These are phyloP conservation scores for Xestia c-nigrum DNA, from an alignment of 2,888 invertebrate genomes.

Conservation along the genomic window DNA sequence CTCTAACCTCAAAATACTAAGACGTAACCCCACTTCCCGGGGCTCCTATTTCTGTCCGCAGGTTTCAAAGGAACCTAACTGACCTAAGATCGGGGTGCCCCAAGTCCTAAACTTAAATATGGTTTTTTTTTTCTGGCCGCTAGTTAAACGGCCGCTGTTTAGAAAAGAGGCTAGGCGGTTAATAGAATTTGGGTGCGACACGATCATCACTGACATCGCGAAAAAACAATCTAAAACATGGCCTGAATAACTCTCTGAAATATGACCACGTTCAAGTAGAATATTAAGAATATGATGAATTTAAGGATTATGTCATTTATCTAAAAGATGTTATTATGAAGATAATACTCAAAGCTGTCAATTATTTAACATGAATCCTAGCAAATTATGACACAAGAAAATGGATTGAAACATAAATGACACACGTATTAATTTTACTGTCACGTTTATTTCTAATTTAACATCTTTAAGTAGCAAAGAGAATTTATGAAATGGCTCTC, in stretches of 20 bases:
- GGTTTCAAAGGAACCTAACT: too few species aligned
- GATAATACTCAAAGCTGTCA: neutral
- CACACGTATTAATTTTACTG: neutral
- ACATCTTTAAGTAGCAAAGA: neutral
- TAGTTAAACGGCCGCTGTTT: too few species aligned
- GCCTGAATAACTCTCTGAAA: neutral
- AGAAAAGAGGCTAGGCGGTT: too few species aligned
- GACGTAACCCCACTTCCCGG: too few species aligned
- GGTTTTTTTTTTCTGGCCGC: too few species aligned
- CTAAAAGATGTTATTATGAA: neutral
- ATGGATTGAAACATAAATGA: neutral
- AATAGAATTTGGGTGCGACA: too few species aligned
- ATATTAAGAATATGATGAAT: neutral
- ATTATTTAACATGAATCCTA: neutral
- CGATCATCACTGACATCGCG: too few species aligned
- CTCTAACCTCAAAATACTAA: too few species aligned
- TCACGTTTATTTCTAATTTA: neutral
- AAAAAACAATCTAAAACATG: too few species aligned
- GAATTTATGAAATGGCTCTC: neutral
- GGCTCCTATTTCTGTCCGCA: too few species aligned
- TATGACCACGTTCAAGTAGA: neutral
- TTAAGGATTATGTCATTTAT: neutral
- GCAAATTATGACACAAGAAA: neutral
- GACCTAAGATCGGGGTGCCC: too few species aligned
- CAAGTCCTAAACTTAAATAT: too few species aligned